These are phyloP conservation scores for Laothoe populi DNA, from an alignment of 2,888 invertebrate species.

Conservation along the genomic window DNA sequence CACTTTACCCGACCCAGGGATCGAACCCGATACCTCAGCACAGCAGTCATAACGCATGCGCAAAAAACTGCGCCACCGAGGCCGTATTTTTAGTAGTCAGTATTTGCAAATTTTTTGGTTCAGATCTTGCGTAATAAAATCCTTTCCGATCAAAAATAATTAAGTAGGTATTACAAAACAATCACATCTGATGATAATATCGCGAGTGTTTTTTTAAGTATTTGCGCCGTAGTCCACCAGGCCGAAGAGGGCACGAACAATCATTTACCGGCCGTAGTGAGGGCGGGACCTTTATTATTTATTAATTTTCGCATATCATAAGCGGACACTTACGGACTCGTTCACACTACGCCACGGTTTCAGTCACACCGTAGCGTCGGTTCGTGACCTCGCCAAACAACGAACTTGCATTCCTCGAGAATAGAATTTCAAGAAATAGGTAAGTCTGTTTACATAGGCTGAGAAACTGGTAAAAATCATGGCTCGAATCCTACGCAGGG, in stretches of 20 bases:
- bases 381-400: not conserved
- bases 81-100: no score
- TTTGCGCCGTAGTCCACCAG: not conserved
- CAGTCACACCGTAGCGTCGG: constrained; percentile 63
- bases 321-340: constrained; percentile 54
- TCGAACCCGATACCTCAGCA: no score
- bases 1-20: no score
- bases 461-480: no score
- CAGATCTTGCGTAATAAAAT: no score
- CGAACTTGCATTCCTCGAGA: no score
- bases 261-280: not conserved
- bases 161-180: not conserved
- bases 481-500: no score
- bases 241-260: not conserved
- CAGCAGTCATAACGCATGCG: no score
- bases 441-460: no score
- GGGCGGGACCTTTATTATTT: constrained; percentile 54
- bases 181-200: not conserved
- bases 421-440: no score
- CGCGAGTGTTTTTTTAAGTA: not conserved
- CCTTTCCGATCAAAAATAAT: not conserved
- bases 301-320: constrained; percentile 73
- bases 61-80: no score
- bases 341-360: constrained; percentile 59
- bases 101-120: no score